These are phyloP conservation scores for Drosophila sucinea DNA, from an alignment of 1,140 invertebrate species.

Conservation along the genomic window DNA sequence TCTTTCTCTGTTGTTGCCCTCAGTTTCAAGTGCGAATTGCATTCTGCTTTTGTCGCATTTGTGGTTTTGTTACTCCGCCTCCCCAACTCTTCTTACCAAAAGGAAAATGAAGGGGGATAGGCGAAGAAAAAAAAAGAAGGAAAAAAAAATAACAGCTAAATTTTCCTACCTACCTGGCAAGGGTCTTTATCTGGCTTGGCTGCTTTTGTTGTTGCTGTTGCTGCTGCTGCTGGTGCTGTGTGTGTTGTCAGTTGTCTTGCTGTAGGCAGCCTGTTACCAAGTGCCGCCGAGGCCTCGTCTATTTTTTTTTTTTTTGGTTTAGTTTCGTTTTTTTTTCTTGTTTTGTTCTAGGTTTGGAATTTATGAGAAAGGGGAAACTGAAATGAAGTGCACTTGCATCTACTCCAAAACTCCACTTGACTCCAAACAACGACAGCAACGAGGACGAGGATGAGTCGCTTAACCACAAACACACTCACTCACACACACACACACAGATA, in stretches of 20 bases:
- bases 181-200: conserved; percentile 11
- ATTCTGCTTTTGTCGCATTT: conserved; percentile 81
- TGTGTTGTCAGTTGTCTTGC: conserved; percentile 15
- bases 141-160: conserved; percentile 18
- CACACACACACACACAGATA: background rate
- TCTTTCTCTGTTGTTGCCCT: conserved; percentile 22
- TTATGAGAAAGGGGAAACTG: conserved; percentile 58
- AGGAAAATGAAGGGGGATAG: conserved; percentile 16
- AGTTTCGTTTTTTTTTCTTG: conserved; percentile 51
- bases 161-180: conserved; percentile 16
- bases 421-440: conserved; percentile 47
- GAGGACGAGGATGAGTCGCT: conserved; percentile 50
- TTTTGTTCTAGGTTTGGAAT: conserved; percentile 57
- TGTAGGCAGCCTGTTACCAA: conserved; percentile 11
- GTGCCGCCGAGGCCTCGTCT: conserved; percentile 17
- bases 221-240: conserved; percentile 10
- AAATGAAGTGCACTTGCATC: conserved; percentile 75
- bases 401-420: conserved; percentile 53
- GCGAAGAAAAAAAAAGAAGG: conserved; percentile 3
- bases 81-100: background rate
- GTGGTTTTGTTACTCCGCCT: conserved; percentile 61
- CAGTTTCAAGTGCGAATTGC: conserved; percentile 79
- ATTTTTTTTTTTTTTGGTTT: background rate
- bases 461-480: conserved; percentile 30
- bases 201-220: conserved; percentile 7